These are phyloP conservation scores for Reticulitermes speratus DNA, from an alignment of 1,140 invertebrate genomes.

Conservation along the genomic window DNA sequence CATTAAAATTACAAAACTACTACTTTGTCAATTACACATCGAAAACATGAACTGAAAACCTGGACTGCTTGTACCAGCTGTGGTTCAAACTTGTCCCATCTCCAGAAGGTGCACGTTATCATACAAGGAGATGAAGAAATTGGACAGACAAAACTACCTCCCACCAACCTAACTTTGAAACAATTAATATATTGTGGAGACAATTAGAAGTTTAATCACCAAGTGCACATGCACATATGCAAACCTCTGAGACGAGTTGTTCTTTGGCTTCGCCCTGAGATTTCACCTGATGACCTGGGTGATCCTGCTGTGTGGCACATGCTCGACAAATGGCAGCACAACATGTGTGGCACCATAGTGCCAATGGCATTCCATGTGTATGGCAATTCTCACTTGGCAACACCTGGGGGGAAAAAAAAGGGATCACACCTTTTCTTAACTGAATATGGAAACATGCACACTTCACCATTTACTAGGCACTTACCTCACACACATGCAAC, in stretches of 20 bases:
- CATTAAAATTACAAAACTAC: too few species aligned
- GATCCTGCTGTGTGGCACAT: conserved; percentile 63
- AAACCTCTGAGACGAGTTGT: conserved; percentile 61
- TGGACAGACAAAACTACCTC: too few species aligned
- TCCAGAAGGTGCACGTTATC: too few species aligned
- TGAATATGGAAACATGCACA: background rate
- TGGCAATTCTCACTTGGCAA: conserved; percentile 60
- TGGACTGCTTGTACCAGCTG: too few species aligned
- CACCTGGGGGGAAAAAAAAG: conserved; percentile 24
- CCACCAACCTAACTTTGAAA: background rate
- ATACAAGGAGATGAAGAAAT: too few species aligned
- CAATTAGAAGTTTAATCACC: too few species aligned
- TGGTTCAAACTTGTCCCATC: too few species aligned
- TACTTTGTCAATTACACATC: too few species aligned
- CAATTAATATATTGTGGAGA: conserved; percentile 37
- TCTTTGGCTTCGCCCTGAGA: conserved; percentile 66
- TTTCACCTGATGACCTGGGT: conserved; percentile 64
- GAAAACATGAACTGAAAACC: too few species aligned
- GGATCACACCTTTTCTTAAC: background rate
- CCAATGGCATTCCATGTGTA: conserved; percentile 68
- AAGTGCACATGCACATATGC: background rate
- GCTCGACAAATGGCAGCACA: conserved; percentile 62
- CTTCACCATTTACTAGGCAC: background rate
- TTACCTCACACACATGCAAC: background rate
- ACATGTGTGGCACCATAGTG: conserved; percentile 72